A percentile compares a stretch with the other conserved stretches of the same genome.
Conservation (phyloP, 2,888 invertebrate genomes). For the Agrotis segetum region DNA sequence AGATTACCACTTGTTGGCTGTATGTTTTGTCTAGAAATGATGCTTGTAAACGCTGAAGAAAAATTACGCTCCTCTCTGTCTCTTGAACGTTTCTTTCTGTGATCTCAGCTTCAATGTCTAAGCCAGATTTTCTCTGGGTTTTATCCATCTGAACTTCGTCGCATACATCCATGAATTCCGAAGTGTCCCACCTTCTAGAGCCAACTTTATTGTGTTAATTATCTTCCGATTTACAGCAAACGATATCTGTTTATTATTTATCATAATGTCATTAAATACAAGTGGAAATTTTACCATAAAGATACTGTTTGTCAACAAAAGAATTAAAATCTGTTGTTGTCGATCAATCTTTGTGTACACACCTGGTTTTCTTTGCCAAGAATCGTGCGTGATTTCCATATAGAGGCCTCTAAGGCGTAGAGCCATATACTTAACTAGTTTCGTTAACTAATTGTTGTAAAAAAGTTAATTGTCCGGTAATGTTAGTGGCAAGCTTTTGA, state of each 20-base stretch:
- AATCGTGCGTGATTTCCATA: slow-evolving; percentile 15
- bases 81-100: neutral
- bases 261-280: neutral
- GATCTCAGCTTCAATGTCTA: neutral
- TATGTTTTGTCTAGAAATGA: slow-evolving; percentile 10
- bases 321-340: slow-evolving; percentile 3
- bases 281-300: neutral
- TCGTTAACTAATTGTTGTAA: slow-evolving; percentile 45
- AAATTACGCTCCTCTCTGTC: neutral
- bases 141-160: neutral
- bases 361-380: slow-evolving; percentile 33
- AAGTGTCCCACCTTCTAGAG: neutral
- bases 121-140: neutral
- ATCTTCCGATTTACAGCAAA: neutral
- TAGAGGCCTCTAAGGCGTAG: slow-evolving; percentile 18
- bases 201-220: neutral
- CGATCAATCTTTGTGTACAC: neutral
- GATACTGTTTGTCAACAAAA: slow-evolving; percentile 35
- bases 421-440: slow-evolving; percentile 28
- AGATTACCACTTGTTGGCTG: slow-evolving; percentile 47
- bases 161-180: neutral
- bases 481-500: slow-evolving; percentile 26
- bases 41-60: neutral
- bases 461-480: slow-evolving; percentile 48
- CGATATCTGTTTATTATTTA: neutral